A percentile compares a stretch with the other conserved stretches of the same genome.
These are phyloP conservation scores for Xyrauchen texanus DNA, from an alignment of 2,113 vertebrate species.

Conservation along the genomic window DNA sequence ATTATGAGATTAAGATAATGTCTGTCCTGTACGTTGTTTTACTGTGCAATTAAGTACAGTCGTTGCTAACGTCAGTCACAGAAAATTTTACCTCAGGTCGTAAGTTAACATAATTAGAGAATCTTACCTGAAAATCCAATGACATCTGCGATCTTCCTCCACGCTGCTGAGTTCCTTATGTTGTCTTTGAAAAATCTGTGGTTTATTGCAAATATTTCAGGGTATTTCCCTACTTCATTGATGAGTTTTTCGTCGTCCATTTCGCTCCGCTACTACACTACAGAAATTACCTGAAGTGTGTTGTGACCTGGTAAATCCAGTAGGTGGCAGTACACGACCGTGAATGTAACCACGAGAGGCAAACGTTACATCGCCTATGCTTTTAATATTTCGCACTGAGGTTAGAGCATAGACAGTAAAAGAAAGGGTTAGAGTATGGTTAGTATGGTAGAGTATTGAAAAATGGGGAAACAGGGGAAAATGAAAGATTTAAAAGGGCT, in stretches of 20 bases:
- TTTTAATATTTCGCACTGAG: too few relatives aligned
- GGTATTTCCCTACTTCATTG: background rate
- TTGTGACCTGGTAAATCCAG: background rate
- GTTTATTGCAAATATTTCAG: background rate
- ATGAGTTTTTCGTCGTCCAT: background rate
- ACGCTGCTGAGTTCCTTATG: background rate
- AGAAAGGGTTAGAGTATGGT: too few relatives aligned
- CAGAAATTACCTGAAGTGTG: background rate
- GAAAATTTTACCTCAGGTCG: background rate
- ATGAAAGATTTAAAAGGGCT: too few relatives aligned
- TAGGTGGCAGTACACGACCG: background rate
- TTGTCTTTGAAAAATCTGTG: background rate
- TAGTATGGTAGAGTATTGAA: too few relatives aligned
- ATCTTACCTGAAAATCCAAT: background rate
- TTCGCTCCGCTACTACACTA: background rate
- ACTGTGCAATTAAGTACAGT: slow-evolving; percentile 2
- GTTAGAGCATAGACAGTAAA: too few relatives aligned
- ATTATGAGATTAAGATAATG: background rate
- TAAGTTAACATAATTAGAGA: background rate
- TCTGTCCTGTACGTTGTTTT: background rate
- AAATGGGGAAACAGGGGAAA: too few relatives aligned
- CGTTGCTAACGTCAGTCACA: background rate
- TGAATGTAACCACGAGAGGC: too few relatives aligned
- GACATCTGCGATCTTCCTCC: slow-evolving; percentile 1
- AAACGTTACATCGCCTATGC: too few relatives aligned